Evolutionary conservation across 2,113 vertebrate genomes (phyloP).

Genomic region (Sander vitreus): DNA sequence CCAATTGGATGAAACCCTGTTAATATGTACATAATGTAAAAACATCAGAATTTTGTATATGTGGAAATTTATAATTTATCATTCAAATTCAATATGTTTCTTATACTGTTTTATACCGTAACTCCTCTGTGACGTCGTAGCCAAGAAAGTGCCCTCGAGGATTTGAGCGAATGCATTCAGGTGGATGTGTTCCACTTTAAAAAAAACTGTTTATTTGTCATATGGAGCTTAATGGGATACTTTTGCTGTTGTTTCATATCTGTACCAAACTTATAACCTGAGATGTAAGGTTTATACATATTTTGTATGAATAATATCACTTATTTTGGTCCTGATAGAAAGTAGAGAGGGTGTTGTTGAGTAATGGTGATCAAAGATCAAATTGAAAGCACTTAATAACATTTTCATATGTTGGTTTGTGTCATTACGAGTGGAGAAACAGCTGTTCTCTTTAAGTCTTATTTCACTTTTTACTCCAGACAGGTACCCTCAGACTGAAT

Average conservation of each 20-base stretch:
- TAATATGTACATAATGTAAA: slow-evolving; percentile 80
- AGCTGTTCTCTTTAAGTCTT: slow-evolving; percentile 26
- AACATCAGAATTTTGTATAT: slow-evolving; percentile 78
- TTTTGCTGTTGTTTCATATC: slow-evolving; percentile 70
- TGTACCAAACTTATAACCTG: slow-evolving; percentile 78
- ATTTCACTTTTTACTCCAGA: slow-evolving; percentile 32
- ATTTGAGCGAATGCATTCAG: slow-evolving; percentile 77
- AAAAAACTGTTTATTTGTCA: slow-evolving; percentile 51
- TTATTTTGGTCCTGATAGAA: slow-evolving; percentile 69
- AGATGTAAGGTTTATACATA: slow-evolving; percentile 79
- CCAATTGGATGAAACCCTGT: slow-evolving; percentile 45
- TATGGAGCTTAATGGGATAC: slow-evolving; percentile 53
- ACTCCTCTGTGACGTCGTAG: slow-evolving; percentile 72
- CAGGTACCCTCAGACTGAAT: slow-evolving; percentile 9
- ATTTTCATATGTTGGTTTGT: slow-evolving; percentile 61
- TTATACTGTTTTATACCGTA: slow-evolving; percentile 81
- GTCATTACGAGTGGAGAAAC: slow-evolving; percentile 43
- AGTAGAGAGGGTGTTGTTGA: slow-evolving; percentile 45
- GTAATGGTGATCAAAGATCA: slow-evolving; percentile 70
- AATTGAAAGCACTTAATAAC: slow-evolving; percentile 79
- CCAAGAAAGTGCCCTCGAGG: slow-evolving; percentile 80
- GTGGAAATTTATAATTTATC: slow-evolving; percentile 84
- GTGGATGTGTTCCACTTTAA: slow-evolving; percentile 62
- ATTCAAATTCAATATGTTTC: slow-evolving; percentile 81
- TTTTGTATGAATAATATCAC: slow-evolving; percentile 75